Evolutionary conservation across 2,797 vertebrate species (phyloP).

Genomic region (Muscicapa striata): DNA sequence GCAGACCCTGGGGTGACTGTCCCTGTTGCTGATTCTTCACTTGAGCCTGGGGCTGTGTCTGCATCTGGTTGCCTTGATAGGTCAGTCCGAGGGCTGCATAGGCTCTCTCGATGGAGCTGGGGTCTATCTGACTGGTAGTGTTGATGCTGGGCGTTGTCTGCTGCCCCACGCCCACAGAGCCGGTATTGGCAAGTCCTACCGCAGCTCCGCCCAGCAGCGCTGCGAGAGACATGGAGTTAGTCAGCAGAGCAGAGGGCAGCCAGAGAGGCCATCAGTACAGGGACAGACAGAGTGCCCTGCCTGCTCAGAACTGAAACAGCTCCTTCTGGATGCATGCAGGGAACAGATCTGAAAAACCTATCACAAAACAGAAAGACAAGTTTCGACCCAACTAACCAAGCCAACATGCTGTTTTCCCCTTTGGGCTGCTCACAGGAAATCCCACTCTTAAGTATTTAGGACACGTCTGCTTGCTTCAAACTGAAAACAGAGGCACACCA

Average conservation of each 20-base stretch:
- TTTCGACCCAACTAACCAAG: not conserved
- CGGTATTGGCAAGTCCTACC: constrained; percentile 85
- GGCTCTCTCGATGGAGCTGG: constrained; percentile 96
- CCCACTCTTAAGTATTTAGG: not conserved
- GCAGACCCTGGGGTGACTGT: constrained; percentile 85
- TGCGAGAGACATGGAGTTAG: constrained; percentile 61
- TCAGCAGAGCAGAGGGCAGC: not conserved
- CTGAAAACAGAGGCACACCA: not conserved
- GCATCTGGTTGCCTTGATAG: constrained; percentile 94
- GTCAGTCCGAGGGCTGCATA: constrained; percentile 95
- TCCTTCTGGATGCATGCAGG: not conserved
- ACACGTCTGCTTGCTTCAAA: not conserved
- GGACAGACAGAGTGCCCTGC: not conserved
- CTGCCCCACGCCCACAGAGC: constrained; percentile 87
- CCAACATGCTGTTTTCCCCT: not conserved
- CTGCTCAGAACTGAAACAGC: not conserved
- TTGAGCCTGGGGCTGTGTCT: constrained; percentile 84
- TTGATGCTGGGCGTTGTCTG: constrained; percentile 86
- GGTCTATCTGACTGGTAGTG: constrained; percentile 94
- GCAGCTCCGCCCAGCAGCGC: constrained; percentile 89
- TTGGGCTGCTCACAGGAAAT: not conserved
- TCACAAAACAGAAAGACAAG: not conserved
- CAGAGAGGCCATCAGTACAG: not conserved
- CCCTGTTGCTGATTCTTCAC: constrained; percentile 82
- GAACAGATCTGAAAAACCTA: not conserved